Percentiles rank a stretch among this genome's conserved stretches.
Conservation (phyloP, 2,797 vertebrate genomes). For the Parotocinclus haroldoi region DNA sequence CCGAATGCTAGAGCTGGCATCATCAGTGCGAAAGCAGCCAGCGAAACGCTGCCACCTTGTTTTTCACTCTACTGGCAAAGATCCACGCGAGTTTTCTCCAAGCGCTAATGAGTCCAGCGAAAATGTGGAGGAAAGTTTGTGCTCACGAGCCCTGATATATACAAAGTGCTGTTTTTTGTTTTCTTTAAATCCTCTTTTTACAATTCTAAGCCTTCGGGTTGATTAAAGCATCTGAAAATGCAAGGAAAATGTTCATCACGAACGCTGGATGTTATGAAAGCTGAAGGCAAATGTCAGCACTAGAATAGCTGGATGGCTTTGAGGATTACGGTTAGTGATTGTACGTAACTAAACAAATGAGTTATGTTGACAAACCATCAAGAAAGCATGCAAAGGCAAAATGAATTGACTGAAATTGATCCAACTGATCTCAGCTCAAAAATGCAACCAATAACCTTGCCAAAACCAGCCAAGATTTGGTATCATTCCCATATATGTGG, state of each 20-base stretch:
- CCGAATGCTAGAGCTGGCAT: conserved; percentile 37
- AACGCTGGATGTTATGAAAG: too few species aligned
- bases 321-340: not conserved
- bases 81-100: conserved; percentile 44
- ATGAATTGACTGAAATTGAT: too few species aligned
- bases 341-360: not conserved
- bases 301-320: too few species aligned
- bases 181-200: too few species aligned
- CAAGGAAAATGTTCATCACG: not conserved
- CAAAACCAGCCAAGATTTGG: not conserved
- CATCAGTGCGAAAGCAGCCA: conserved; percentile 38
- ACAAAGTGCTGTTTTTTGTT: conserved; percentile 36
- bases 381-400: too few species aligned
- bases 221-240: conserved; percentile 27
- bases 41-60: conserved; percentile 51
- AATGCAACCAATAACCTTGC: too few species aligned
- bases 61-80: conserved; percentile 57
- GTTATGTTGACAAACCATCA: too few species aligned
- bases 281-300: too few species aligned
- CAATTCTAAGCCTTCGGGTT: not conserved
- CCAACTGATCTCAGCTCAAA: too few species aligned
- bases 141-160: conserved; percentile 36
- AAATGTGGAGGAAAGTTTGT: conserved; percentile 41
- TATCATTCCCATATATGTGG: too few species aligned
- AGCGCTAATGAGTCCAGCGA: conserved; percentile 46